Base-by-base conservation (phyloP, 2,113 vertebrate genomes). In the Asarcornis scutulata region DNA sequence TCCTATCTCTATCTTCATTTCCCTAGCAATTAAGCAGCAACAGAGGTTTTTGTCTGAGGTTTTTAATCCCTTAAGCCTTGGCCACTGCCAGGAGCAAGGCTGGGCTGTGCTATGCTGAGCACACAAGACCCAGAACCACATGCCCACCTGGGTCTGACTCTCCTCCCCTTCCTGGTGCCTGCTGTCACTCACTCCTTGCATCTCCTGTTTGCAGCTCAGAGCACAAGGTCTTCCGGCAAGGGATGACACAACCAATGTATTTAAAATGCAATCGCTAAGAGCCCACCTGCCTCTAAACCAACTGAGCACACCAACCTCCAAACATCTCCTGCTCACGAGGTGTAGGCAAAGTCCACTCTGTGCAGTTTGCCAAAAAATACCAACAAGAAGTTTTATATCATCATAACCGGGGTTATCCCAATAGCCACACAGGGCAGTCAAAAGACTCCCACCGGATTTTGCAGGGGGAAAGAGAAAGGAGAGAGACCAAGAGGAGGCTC, bases 191-290 rank as follows among this genome's bases (percentile, higher is more conserved):
- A 5, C 4, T 40, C 31, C 5, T 58, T 64, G 34, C 20, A 52
- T 15, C 4, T 13, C 14, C 3, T n/a, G 36, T 72, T 76, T 69
- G 42, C 42, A 66, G 14, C 38, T 68, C 56, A 8, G 3, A 36
- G 50, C 52, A 4, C 52, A 14, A 66, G 40, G 4, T 52, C 80
- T 44, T 71, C 73, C 36, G 68, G 25, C 17, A 7, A 60, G 55
- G 42, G 34, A 1, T 18, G 44, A 15, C 0, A 4, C 5, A 16
- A 74, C 29, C 50, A 13, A 9, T 7, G 4, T 13, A 9, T 34
- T 83, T 21, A 46, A 29, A 25, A 22, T 0, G 6, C 5, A 23
- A 15, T 52, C 62, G 14, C 64, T 44, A 25, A 0, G 0, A 79
- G 13, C 6, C 20, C 50, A 32, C n/a, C 27, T 17, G 3, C 6